Percentiles rank a stretch among this genome's conserved stretches.
Conservation (phyloP, 2,113 vertebrate species). For the Takifugu flavidus region DNA sequence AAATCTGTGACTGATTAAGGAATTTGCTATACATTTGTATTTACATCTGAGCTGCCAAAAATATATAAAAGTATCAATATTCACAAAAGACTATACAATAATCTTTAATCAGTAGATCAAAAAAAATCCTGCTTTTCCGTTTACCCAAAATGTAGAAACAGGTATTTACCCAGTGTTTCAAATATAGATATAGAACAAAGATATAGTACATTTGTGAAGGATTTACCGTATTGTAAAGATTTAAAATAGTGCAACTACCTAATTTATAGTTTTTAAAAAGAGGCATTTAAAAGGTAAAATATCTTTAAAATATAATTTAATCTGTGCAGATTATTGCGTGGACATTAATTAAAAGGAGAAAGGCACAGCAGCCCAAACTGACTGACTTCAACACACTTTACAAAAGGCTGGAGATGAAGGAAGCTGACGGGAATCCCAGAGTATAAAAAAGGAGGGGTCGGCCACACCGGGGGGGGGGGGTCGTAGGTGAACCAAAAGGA, state of each 20-base stretch:
- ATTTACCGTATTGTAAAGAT: slow-evolving; percentile 64
- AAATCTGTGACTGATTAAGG: slow-evolving; percentile 80
- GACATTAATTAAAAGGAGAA: slow-evolving; percentile 73
- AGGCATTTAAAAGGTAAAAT: slow-evolving; percentile 56
- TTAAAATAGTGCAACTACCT: slow-evolving; percentile 78
- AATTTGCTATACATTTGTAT: slow-evolving; percentile 92
- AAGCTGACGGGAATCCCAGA: slow-evolving; percentile 60
- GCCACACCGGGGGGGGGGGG: slow-evolving; percentile 43
- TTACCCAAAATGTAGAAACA: slow-evolving; percentile 77
- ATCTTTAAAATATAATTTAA: slow-evolving; percentile 60
- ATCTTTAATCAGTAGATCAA: slow-evolving; percentile 82
- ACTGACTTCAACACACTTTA: slow-evolving; percentile 57
- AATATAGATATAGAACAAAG: slow-evolving; percentile 80
- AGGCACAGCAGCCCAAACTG: slow-evolving; percentile 83
- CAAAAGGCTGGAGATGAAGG: slow-evolving; percentile 58
- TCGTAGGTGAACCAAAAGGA: slow-evolving; percentile 27
- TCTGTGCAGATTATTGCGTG: slow-evolving; percentile 74
- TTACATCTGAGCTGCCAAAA: slow-evolving; percentile 98
- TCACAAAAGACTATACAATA: slow-evolving; percentile 86
- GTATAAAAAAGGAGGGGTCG: slow-evolving; percentile 70
- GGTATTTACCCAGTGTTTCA: slow-evolving; percentile 80
- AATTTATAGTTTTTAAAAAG: slow-evolving; percentile 49
- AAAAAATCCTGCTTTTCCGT: slow-evolving; percentile 70
- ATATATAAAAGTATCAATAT: slow-evolving; percentile 84
- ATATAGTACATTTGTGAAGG: slow-evolving; percentile 74